Base-by-base conservation (phyloP, 2,797 vertebrate species). In the Pseudochirops corinnae region DNA sequence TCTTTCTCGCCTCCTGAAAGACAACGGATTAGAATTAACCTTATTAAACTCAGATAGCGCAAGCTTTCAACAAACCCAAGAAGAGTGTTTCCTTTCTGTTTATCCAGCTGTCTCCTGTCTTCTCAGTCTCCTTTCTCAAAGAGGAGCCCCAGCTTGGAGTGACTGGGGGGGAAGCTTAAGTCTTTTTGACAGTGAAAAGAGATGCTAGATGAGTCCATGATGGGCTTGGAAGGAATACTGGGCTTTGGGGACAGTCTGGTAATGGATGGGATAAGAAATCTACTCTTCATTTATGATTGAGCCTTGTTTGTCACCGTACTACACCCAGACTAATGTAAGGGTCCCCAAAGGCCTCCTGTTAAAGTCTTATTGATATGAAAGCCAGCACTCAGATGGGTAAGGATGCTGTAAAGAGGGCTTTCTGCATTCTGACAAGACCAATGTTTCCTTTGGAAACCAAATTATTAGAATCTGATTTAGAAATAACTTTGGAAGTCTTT, bases 21-120 rank as follows among this genome's bases (percentile, higher is more conserved):
- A 94, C 50, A 21, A 10, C 0, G 18, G 92, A 53, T 95, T 67
- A 92, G 90, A 93, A 93, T 33, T 18, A 57, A 95, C 62, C 91
- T 67, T 57, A 91, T 55, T 91, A 62, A 92, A 91, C 93, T 62
- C 90, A 52, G 67, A 9, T 55, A 14, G 94, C 91, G 93, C 91
- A 60, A 53, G 90, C 0, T 0, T 92, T 95, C 94, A 53, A 0
- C 0, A 0, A 93, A 92, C 93, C 93, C n/a, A 16, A 53, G 56
- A 24, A 11, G 91, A n/a, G 67, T 95, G 56, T 58, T 1, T 53
- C 29, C 93, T 94, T 95, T 82, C 94, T 56, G 62, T 10, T 1
- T 58, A 0, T 0, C 0, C 96, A 93, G 94, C 94, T 92, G 87
- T 93, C 82, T 82, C 46, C 90, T 90, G 55, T 91, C 92, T 2